Conservation (phyloP, 1,140 invertebrate genomes). For the Tetraneura akinire region DNA sequence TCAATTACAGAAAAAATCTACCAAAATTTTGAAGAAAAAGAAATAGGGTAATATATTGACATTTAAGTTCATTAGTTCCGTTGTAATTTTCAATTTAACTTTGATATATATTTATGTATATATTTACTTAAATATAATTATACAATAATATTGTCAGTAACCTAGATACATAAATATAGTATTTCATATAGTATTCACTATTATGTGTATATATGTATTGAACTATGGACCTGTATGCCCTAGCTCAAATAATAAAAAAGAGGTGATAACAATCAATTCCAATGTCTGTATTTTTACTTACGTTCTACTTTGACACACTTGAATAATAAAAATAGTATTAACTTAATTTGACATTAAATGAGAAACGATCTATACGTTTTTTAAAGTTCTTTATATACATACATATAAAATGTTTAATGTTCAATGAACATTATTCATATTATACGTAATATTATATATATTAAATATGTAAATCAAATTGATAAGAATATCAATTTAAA, state of each 20-base stretch:
- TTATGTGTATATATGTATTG: conserved; percentile 9
- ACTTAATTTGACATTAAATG: background rate
- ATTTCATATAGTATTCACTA: conserved; percentile 29
- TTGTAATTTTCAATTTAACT: background rate
- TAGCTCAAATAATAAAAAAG: conserved; percentile 46
- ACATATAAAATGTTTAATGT: no score
- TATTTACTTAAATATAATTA: conserved; percentile 28
- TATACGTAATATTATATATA: no score
- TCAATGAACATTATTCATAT: no score
- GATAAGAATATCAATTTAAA: no score
- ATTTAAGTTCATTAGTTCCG: background rate
- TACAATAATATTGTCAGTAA: conserved; percentile 39
- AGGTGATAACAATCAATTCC: conserved; percentile 38
- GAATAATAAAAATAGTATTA: conserved; percentile 33
- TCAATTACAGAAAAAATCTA: conserved; percentile 13
- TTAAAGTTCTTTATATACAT: no score
- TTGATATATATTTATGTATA: background rate
- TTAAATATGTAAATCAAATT: no score
- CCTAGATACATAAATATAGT: conserved; percentile 43
- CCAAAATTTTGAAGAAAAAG: background rate
- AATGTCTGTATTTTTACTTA: conserved; percentile 33
- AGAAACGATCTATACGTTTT: background rate
- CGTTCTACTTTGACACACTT: conserved; percentile 36
- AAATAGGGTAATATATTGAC: no score
- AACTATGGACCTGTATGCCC: conserved; percentile 43